phyloP scores from a whole-genome alignment of 2,113 vertebrate genomes.

The Cranoglanis bouderius region DNA sequence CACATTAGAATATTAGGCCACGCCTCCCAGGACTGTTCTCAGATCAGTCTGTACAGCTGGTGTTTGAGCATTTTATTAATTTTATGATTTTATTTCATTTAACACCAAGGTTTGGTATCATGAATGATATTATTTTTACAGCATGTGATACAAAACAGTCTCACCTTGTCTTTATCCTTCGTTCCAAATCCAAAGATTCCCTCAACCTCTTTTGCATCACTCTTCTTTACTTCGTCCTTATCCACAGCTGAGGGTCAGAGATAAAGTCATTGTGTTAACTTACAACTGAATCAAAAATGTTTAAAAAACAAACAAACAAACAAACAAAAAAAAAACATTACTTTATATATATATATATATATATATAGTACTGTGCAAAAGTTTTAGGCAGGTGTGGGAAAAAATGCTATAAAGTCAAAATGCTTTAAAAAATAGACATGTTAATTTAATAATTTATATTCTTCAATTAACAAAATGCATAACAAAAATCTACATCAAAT shows the following conservation, averaged over 20 bases:
- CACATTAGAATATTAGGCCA: not conserved
- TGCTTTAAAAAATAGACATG: no score
- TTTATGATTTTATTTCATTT: not conserved
- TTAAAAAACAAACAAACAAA: no score
- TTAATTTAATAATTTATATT: no score
- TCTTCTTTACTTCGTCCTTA: conserved; percentile 46
- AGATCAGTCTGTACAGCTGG: not conserved
- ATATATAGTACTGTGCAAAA: not conserved
- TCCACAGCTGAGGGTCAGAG: conserved; percentile 51
- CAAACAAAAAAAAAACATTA: no score
- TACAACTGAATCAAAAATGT: not conserved
- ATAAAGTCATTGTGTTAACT: not conserved
- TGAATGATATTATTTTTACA: not conserved
- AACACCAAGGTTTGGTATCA: not conserved
- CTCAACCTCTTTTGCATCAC: conserved; percentile 58
- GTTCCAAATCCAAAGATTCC: conserved; percentile 55
- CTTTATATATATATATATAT: not conserved
- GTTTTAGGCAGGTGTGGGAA: no score
- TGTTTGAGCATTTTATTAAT: not conserved
- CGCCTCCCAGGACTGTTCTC: not conserved
- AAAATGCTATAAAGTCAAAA: no score
- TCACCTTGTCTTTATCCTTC: conserved; percentile 48
- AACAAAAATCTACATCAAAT: no score
- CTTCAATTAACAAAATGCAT: no score
- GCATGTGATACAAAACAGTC: not conserved